Conservation (phyloP, 2,888 invertebrate species). For the Drosophila parthenogenetica region DNA sequence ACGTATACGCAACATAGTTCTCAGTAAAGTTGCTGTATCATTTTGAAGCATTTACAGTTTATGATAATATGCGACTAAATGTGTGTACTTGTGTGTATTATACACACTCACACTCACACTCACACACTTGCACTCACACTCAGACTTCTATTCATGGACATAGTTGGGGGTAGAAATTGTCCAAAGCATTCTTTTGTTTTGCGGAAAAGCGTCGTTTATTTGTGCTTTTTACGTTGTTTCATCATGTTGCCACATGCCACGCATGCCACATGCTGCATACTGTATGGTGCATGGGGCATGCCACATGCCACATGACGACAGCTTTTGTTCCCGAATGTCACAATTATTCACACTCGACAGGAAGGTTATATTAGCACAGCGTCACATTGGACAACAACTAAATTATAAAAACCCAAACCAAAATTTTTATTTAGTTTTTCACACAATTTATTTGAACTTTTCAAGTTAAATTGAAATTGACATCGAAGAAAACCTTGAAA, state of each 20-base stretch:
- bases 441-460: neutral
- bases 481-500: slow-evolving; percentile 12
- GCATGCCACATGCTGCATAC: neutral
- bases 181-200: slow-evolving; percentile 52
- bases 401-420: neutral
- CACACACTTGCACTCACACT: neutral
- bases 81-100: neutral
- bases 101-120: neutral
- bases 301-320: slow-evolving; percentile 16
- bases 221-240: slow-evolving; percentile 46
- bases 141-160: slow-evolving; percentile 15
- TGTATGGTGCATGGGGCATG: slow-evolving; percentile 4
- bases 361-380: slow-evolving; percentile 4
- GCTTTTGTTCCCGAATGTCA: slow-evolving; percentile 36
- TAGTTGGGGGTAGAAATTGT: slow-evolving; percentile 45
- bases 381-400: neutral
- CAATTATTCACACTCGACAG: slow-evolving; percentile 37
- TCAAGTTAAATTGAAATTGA: neutral
- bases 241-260: slow-evolving; percentile 25
- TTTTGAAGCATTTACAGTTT: neutral
- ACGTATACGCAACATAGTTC: slow-evolving; percentile 1
- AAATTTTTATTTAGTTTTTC: neutral
- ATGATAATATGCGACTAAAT: neutral
- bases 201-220: slow-evolving; percentile 52
- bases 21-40: neutral